Evolutionary conservation across 2,113 vertebrate species (phyloP).

Genomic region (Brachypodius melanocephalos): DNA sequence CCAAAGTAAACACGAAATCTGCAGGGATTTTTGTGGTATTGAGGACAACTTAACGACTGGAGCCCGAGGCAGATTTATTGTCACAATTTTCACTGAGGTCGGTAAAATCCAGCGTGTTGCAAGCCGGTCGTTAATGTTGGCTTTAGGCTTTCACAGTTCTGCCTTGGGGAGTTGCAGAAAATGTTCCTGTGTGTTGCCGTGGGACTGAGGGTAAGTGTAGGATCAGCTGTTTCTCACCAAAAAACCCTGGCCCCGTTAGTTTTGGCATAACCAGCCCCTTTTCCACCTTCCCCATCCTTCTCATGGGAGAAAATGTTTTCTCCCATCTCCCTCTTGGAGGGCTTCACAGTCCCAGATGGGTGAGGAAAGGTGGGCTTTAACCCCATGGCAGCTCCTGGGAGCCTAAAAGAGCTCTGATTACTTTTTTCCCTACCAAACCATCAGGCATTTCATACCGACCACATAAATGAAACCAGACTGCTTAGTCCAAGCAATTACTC

Average conservation of each 20-base stretch:
- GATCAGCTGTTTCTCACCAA: neutral
- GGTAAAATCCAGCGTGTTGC: neutral
- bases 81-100: constrained; percentile 7
- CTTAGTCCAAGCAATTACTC: constrained; percentile 28
- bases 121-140: neutral
- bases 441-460: neutral
- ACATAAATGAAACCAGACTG: constrained; percentile 47
- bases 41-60: neutral
- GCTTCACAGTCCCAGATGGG: neutral
- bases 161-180: neutral
- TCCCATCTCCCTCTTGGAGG: neutral
- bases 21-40: constrained; percentile 42
- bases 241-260: neutral
- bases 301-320: neutral
- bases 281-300: neutral
- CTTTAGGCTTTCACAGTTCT: neutral
- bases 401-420: neutral
- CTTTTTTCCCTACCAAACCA: neutral
- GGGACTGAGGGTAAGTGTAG: neutral
- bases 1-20: constrained; percentile 40
- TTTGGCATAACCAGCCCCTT: neutral
- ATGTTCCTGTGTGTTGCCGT: neutral
- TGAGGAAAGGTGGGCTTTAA: neutral
- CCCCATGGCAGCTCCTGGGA: neutral
- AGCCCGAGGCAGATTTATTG: constrained; percentile 36